Evolutionary conservation across 2,888 invertebrate species (phyloP).

Genomic region (Lochmaea capreae): DNA sequence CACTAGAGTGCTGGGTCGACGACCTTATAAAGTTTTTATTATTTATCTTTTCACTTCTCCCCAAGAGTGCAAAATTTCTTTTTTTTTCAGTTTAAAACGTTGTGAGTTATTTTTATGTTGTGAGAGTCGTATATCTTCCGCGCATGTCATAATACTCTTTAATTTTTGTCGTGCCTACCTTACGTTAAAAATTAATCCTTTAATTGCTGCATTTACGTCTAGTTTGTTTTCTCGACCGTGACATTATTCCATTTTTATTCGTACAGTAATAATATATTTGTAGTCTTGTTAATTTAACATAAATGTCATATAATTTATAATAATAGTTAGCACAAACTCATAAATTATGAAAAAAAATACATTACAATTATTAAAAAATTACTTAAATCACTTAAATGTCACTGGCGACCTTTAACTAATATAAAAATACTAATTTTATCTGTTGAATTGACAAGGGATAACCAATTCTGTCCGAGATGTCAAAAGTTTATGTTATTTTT

Average conservation of each 20-base stretch:
- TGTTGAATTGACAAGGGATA: background rate
- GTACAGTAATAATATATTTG: background rate
- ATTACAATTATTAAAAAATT: background rate
- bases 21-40: no score
- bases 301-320: background rate
- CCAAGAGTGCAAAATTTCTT: no score
- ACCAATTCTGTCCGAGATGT: background rate
- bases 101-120: no score
- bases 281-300: background rate
- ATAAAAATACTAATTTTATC: constrained; percentile 3
- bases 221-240: background rate
- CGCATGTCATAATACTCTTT: background rate
- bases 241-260: background rate
- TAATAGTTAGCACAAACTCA: background rate
- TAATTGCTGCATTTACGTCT: background rate
- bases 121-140: background rate
- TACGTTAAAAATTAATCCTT: background rate
- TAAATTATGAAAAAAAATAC: background rate
- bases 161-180: background rate
- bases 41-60: no score
- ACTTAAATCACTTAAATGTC: background rate
- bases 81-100: no score
- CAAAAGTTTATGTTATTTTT: constrained; percentile 14
- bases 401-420: background rate
- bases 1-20: no score